phyloP scores from a whole-genome alignment of 2,888 invertebrate genomes.

The Pristionchus maxplancki region DNA sequence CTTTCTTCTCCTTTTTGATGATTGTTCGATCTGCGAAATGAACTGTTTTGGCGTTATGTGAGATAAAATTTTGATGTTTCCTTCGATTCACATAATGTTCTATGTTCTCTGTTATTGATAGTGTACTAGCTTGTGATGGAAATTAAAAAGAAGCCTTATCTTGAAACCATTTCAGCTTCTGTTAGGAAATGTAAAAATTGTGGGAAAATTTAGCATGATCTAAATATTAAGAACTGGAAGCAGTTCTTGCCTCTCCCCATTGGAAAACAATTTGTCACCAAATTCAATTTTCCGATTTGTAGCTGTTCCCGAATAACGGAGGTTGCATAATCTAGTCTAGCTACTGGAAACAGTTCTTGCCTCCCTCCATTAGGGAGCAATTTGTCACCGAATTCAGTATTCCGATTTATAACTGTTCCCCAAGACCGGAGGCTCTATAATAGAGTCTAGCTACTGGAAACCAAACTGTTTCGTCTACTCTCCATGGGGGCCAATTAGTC shows the following conservation, averaged over 20 bases:
- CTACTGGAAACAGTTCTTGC: background rate
- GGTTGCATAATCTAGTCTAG: no score
- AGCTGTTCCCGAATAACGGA: no score
- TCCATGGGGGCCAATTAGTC: background rate
- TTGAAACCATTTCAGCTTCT: background rate
- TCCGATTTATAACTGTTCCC: no score
- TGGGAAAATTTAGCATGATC: no score
- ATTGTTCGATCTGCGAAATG: background rate
- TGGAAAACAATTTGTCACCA: slow-evolving; percentile 2
- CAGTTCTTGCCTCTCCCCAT: background rate
- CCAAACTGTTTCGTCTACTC: background rate
- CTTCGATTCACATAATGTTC: background rate
- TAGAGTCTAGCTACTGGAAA: no score
- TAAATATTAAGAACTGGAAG: no score
- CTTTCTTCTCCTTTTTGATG: background rate
- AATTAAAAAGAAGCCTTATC: background rate
- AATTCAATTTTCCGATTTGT: no score
- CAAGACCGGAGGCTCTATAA: no score
- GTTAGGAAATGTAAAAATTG: no score
- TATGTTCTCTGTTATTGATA: no score
- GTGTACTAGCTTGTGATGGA: no score
- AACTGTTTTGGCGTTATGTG: slow-evolving; percentile 28
- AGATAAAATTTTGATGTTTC: slow-evolving; percentile 16
- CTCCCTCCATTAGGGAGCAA: background rate
- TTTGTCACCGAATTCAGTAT: no score